These are phyloP conservation scores for Copidosoma aretas DNA, from an alignment of 2,888 invertebrate genomes.

Conservation along the genomic window DNA sequence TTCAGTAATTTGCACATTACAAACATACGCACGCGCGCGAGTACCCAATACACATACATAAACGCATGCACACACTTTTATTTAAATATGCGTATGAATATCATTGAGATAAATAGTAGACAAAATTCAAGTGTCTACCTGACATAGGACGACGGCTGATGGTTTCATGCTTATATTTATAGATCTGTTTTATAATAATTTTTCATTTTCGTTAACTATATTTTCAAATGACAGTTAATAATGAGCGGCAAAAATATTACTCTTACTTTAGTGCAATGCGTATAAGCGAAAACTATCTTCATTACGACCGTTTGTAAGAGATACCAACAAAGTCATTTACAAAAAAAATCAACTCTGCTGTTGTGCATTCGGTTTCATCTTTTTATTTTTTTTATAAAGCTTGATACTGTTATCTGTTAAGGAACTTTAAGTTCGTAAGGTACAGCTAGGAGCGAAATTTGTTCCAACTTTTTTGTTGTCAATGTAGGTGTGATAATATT, in stretches of 20 bases:
- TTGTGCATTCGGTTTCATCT: background rate
- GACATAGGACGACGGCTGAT: background rate
- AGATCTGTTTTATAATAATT: too few species aligned
- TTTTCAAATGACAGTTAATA: too few species aligned
- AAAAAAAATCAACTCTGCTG: background rate
- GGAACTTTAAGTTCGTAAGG: conserved; percentile 30
- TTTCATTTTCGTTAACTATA: too few species aligned
- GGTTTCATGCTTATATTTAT: too few species aligned
- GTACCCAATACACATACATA: conserved; percentile 1
- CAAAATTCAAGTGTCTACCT: conserved; percentile 20
- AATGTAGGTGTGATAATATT: conserved; percentile 18
- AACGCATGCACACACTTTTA: conserved; percentile 38
- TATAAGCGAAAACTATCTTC: too few species aligned
- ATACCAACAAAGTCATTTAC: too few species aligned
- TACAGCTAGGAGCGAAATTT: conserved; percentile 25
- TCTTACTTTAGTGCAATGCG: too few species aligned
- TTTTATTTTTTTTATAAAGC: background rate
- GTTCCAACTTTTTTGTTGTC: conserved; percentile 23
- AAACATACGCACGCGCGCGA: background rate
- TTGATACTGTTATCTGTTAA: conserved; percentile 5
- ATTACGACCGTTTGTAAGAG: too few species aligned
- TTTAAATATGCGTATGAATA: conserved; percentile 38
- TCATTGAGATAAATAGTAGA: conserved; percentile 37
- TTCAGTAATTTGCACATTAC: conserved; percentile 8
- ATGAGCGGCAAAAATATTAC: too few species aligned